Evolutionary conservation across 2,113 vertebrate genomes (phyloP).

Genomic region (Papio anubis): DNA sequence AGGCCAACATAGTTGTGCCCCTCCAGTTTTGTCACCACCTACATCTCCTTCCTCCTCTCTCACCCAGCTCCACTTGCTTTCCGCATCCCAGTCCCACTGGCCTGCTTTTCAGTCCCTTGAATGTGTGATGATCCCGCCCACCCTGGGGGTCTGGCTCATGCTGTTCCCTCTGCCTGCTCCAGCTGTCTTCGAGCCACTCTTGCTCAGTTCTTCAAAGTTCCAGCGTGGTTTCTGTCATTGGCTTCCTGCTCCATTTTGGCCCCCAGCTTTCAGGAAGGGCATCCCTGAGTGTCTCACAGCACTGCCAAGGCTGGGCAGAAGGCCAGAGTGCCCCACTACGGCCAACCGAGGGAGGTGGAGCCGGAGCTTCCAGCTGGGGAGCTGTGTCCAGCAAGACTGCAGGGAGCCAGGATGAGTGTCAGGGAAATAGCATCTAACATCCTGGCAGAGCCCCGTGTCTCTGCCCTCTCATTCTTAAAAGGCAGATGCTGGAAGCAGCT

Average conservation of each 20-base stretch:
- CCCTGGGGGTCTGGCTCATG: not conserved
- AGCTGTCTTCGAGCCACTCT: not conserved
- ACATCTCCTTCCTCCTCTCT: not conserved
- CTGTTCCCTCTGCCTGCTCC: not conserved
- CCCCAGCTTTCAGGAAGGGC: slow-evolving; percentile 51
- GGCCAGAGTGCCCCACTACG: slow-evolving; percentile 34
- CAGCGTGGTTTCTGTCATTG: not conserved
- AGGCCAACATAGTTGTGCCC: not conserved
- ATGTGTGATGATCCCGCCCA: not conserved
- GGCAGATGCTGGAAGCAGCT: not conserved
- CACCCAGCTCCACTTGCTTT: not conserved
- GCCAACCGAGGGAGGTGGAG: not conserved
- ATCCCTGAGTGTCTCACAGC: slow-evolving; percentile 23
- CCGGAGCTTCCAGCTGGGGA: not conserved
- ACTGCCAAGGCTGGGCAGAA: slow-evolving; percentile 60
- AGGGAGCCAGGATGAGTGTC: not conserved
- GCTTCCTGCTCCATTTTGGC: slow-evolving; percentile 39
- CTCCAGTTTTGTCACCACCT: not conserved
- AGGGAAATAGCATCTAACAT: not conserved
- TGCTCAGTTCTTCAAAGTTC: slow-evolving; percentile 45
- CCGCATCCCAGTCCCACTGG: not conserved
- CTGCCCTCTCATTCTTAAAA: not conserved
- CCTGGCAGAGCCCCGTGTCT: not conserved
- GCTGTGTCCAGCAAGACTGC: not conserved
- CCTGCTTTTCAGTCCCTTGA: not conserved